Percentiles rank a stretch among this genome's conserved stretches.
phyloP scores from a whole-genome alignment of 2,113 vertebrate genomes.

The Scomber japonicus region DNA sequence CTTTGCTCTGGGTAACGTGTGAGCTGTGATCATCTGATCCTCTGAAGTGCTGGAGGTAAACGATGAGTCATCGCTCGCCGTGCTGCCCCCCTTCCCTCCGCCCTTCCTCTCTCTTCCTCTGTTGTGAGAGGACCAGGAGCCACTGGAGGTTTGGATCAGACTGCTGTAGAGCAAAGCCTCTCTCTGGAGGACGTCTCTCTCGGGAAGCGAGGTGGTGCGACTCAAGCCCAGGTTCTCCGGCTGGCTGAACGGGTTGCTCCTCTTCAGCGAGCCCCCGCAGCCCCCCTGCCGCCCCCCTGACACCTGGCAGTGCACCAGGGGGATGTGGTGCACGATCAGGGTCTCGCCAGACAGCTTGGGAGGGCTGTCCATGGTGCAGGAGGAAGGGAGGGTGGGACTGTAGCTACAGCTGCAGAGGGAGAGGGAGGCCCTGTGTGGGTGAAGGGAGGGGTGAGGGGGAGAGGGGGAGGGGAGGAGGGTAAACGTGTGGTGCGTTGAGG shows the following conservation, averaged over 20 bases:
- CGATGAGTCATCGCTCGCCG: conserved; percentile 82
- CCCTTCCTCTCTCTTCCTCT: conserved; percentile 60
- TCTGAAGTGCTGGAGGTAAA: conserved; percentile 84
- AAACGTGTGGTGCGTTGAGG: not conserved
- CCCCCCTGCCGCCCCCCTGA: conserved; percentile 83
- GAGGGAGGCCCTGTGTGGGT: not conserved
- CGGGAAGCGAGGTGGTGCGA: conserved; percentile 87
- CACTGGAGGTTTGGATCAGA: conserved; percentile 87
- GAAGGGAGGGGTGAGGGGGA: not conserved
- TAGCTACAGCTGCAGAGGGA: conserved; percentile 2
- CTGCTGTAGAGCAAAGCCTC: conserved; percentile 93
- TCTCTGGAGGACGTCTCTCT: conserved; percentile 90
- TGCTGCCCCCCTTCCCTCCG: conserved; percentile 71
- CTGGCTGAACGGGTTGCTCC: conserved; percentile 90
- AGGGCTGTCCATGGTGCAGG: conserved; percentile 91
- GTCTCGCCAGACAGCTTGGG: conserved; percentile 95
- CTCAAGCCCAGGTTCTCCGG: conserved; percentile 89
- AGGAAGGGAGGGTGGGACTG: not conserved
- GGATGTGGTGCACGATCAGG: conserved; percentile 97
- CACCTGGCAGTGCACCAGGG: conserved; percentile 97
- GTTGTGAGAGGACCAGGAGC: conserved; percentile 63
- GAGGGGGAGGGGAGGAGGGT: not conserved
- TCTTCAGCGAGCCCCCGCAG: conserved; percentile 85
- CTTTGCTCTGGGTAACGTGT: conserved; percentile 73
- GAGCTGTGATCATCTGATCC: conserved; percentile 72